phyloP scores from a whole-genome alignment of 2,113 vertebrate species.

The Cryptotis parvus region DNA sequence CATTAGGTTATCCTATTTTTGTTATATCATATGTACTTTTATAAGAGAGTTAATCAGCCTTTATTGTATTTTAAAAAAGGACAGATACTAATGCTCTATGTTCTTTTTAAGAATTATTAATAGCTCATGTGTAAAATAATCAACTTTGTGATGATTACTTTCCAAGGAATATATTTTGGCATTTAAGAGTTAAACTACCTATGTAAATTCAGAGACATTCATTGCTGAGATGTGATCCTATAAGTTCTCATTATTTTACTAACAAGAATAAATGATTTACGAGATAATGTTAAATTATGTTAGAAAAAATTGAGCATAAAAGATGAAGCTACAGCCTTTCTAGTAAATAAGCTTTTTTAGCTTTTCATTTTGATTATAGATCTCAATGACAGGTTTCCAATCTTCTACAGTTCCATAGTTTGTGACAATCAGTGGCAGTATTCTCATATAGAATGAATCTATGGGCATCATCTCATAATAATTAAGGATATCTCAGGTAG shows the following conservation, averaged over 20 bases:
- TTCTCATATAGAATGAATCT: not conserved
- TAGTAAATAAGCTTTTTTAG: not conserved
- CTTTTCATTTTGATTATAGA: not conserved
- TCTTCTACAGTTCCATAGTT: not conserved
- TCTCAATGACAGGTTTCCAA: not conserved
- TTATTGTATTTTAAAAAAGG: slow-evolving; percentile 37
- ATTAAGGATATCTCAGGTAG: not conserved
- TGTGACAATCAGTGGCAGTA: not conserved
- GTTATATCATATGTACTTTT: not conserved
- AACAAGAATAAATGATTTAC: slow-evolving; percentile 54
- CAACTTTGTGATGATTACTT: not conserved
- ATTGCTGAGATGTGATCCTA: slow-evolving; percentile 37
- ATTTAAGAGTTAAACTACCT: slow-evolving; percentile 51
- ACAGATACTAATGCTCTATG: slow-evolving; percentile 9
- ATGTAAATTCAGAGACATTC: slow-evolving; percentile 52
- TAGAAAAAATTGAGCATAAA: not conserved
- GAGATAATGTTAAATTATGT: slow-evolving; percentile 43
- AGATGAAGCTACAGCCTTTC: not conserved
- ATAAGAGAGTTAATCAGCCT: slow-evolving; percentile 27
- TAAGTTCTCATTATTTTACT: slow-evolving; percentile 60
- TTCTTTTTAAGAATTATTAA: slow-evolving; percentile 59
- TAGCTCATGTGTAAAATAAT: slow-evolving; percentile 5
- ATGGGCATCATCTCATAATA: not conserved
- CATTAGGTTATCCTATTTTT: not conserved
- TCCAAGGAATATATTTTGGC: slow-evolving; percentile 56